phyloP scores from a whole-genome alignment of 2,797 vertebrate species.

The Gephyroberyx darwinii region DNA sequence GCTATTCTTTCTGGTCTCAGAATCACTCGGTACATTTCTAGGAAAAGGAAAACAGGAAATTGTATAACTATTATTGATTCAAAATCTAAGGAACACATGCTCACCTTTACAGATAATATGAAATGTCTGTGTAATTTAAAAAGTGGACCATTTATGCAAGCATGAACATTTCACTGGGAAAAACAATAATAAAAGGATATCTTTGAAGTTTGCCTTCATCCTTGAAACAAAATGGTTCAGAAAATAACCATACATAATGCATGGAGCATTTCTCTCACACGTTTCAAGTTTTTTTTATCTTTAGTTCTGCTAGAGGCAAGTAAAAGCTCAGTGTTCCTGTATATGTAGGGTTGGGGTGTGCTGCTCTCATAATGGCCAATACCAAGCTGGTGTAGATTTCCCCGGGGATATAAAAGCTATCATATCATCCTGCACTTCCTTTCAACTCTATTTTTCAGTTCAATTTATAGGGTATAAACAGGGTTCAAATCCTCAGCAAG shows the following conservation, averaged over 20 bases:
- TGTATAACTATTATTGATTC: conserved; percentile 29
- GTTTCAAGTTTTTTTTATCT: conserved; percentile 51
- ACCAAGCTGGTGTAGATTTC: conserved; percentile 64
- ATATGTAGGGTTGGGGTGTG: conserved; percentile 50
- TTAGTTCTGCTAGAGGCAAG: conserved; percentile 57
- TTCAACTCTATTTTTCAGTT: conserved; percentile 63
- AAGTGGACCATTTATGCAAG: conserved; percentile 49
- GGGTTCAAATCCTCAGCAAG: conserved; percentile 48
- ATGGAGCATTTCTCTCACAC: conserved; percentile 49
- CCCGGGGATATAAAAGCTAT: conserved; percentile 62
- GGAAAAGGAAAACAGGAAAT: conserved; percentile 15
- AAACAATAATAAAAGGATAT: conserved; percentile 19
- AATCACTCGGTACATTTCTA: conserved; percentile 27
- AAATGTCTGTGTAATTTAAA: conserved; percentile 42
- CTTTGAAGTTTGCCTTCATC: conserved; percentile 71
- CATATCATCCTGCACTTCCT: conserved; percentile 64
- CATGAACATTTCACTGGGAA: conserved; percentile 30
- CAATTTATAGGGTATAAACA: conserved; percentile 66
- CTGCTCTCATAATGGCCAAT: conserved; percentile 54
- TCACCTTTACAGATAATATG: conserved; percentile 6
- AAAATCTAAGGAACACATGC: conserved; percentile 1
- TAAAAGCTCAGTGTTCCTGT: conserved; percentile 56
- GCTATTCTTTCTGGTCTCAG: conserved; percentile 47
- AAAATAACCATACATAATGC: conserved; percentile 71
- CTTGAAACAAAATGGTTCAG: conserved; percentile 62